phyloP scores from a whole-genome alignment of 2,888 invertebrate genomes.

The Pristionchus fissidentatus region DNA sequence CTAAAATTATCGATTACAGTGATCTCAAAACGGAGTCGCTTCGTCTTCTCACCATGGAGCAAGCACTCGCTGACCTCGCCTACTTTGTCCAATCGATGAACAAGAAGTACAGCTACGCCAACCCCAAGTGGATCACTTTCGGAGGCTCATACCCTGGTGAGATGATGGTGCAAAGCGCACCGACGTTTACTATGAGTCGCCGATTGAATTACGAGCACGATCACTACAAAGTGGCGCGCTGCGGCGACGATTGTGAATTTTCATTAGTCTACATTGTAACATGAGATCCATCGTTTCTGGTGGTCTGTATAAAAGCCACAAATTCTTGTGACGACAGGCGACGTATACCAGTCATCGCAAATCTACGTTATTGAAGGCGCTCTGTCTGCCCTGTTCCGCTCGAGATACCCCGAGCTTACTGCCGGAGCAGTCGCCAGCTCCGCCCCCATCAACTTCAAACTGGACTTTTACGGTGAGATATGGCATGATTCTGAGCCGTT shows the following conservation, averaged over 20 bases:
- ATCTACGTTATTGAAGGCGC: conserved; percentile 53
- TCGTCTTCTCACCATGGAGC: conserved; percentile 59
- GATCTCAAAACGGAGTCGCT: conserved; percentile 59
- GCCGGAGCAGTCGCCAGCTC: conserved; percentile 65
- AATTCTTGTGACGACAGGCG: too few relatives aligned
- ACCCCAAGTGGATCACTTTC: conserved; percentile 72
- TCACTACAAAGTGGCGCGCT: too few relatives aligned
- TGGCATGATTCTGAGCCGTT: not conserved
- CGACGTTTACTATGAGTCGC: not conserved
- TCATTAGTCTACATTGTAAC: too few relatives aligned
- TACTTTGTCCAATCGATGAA: conserved; percentile 60
- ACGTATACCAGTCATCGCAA: not conserved
- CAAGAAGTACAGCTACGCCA: conserved; percentile 56
- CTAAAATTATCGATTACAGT: conserved; percentile 44
- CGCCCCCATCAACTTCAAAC: conserved; percentile 63
- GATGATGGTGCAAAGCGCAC: not conserved
- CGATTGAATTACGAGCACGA: not conserved
- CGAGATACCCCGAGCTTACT: conserved; percentile 63
- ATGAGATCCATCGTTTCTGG: too few relatives aligned
- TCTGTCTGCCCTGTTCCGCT: conserved; percentile 65
- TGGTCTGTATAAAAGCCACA: too few relatives aligned
- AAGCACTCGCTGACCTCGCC: conserved; percentile 64
- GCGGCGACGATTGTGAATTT: too few relatives aligned
- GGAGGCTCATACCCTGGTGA: conserved; percentile 69
- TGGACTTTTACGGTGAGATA: conserved; percentile 62